Evolutionary conservation across 2,888 invertebrate species (phyloP), one percentile per base, ranked within the genome.

Genomic region (Heliconius aoede): DNA sequence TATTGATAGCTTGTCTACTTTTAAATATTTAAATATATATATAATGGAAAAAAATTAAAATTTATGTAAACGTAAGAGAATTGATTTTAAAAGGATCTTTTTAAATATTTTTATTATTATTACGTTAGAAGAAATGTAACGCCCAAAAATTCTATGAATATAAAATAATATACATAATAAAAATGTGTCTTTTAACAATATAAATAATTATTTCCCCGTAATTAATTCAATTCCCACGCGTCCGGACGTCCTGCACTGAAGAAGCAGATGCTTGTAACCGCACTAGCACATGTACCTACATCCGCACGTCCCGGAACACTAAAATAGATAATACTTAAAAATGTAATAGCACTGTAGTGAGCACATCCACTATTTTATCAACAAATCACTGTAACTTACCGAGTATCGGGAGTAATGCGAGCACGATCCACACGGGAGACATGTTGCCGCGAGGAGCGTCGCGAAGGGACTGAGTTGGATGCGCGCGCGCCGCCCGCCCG

Each of bases 381-480:
- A 64, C 64, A 65, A 65, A 62, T 77, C 80, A 78, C 79, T 78
- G 71, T 78, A 84, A 93, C 94, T 94, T 94, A 94, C 94, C 94
- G 89, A 94, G 87, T 79, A 93, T 85, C 87, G 94, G 94, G 91
- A 94, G 93, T 88, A 94, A 89, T 84, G 90, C 87, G 80, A 94
- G 88, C 85, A 93, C 89, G 86, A 93, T 88, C 94, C 94, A 94
- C 90, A 93, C 85, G 86, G 88, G 90, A 90, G 89, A 91, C 94
- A 94, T 94, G 93, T 89, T 89, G 90, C 88, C 92, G 92, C 93
- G 89, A 86, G 86, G 88, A 86, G 87, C 87, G 91, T 86, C 91
- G 92, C 93, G 92, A 85, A 86, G 83, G 88, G 88, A 94, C 93
- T 94, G 93, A 65, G 68, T 62, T 80, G 80, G 80, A 78, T 76